phyloP scores from a whole-genome alignment of 2,797 vertebrate genomes.

The Delichon dasypus region DNA sequence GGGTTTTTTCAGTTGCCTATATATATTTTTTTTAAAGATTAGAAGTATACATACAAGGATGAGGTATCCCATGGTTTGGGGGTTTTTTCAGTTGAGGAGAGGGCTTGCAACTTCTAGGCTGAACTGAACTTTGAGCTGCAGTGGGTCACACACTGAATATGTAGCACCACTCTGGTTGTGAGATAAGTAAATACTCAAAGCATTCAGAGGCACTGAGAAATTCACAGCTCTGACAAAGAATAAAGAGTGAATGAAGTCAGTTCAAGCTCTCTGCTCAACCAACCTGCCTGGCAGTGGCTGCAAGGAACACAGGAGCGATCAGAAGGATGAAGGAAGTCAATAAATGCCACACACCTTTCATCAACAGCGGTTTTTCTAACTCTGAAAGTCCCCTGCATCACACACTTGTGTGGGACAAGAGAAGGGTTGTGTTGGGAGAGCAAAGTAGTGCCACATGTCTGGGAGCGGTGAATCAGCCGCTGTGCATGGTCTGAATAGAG shows the following conservation, averaged over 20 bases:
- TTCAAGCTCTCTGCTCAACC: neutral
- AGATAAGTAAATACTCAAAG: neutral
- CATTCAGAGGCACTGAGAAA: neutral
- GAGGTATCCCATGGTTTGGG: neutral
- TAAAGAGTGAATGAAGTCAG: neutral
- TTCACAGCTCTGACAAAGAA: neutral
- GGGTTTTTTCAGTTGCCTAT: neutral
- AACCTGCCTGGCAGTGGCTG: rapidly evolving
- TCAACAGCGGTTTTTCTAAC: neutral
- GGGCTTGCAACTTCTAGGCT: neutral
- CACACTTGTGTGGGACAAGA: neutral
- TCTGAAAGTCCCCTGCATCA: neutral
- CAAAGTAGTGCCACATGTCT: neutral
- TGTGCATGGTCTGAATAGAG: neutral
- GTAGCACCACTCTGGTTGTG: neutral
- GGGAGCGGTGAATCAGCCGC: neutral
- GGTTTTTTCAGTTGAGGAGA: neutral
- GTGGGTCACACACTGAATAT: neutral
- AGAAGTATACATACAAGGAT: neutral
- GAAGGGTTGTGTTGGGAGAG: neutral
- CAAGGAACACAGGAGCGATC: neutral
- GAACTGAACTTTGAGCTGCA: neutral
- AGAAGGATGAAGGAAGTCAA: neutral
- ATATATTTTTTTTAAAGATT: neutral
- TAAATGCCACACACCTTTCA: neutral